A percentile compares a stretch with the other conserved stretches of the same genome.
Evolutionary conservation across 2,888 invertebrate genomes (phyloP).

Genomic region (Schizaphis graminum): DNA sequence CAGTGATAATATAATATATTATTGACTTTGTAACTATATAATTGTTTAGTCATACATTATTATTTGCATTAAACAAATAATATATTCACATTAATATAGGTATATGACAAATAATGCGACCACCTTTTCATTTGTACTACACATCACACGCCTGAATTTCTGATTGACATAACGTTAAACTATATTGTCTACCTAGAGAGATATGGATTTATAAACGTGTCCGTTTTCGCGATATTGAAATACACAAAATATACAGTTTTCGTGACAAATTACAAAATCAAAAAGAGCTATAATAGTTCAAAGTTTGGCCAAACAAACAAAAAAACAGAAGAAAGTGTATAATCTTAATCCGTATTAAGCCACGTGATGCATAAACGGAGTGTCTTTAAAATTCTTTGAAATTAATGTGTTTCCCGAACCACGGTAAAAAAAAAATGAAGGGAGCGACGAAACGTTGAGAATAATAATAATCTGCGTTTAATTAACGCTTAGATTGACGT

Average conservation of each 20-base stretch:
- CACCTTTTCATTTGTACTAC: neutral
- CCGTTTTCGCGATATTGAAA: neutral
- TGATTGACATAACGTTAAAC: neutral
- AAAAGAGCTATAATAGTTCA: neutral
- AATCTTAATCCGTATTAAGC: neutral
- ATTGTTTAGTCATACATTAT: neutral
- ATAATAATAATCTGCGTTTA: neutral
- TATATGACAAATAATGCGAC: neutral
- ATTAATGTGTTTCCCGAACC: neutral
- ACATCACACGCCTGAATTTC: neutral
- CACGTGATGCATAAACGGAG: neutral
- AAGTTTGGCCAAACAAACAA: neutral
- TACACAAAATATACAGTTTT: neutral
- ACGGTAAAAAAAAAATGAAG: neutral
- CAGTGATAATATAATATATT: too few relatives aligned
- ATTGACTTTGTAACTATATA: too few relatives aligned
- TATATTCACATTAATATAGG: neutral
- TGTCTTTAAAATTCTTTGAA: neutral
- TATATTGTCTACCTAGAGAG: neutral
- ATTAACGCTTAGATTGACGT: neutral
- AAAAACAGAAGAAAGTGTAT: neutral
- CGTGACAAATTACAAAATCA: neutral
- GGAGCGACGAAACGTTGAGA: too few relatives aligned
- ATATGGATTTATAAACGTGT: neutral
- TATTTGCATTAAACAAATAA: neutral